These are phyloP conservation scores for Psammodynastes pulverulentus DNA, from an alignment of 2,113 vertebrate species.

Conservation along the genomic window DNA sequence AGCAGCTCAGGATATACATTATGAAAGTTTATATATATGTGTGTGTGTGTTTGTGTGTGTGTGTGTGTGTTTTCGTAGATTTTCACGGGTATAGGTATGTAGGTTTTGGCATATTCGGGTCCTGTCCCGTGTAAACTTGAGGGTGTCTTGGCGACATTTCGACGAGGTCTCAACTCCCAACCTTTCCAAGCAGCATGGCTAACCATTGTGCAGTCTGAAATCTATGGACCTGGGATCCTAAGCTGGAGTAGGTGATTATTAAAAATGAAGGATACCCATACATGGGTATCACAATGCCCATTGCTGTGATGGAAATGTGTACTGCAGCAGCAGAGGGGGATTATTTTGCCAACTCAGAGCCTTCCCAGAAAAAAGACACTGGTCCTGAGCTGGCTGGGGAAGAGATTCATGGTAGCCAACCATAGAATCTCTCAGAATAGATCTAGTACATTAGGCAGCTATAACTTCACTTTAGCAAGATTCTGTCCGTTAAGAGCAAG, in stretches of 20 bases:
- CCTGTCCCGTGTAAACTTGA: too few relatives aligned
- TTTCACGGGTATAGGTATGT: too few relatives aligned
- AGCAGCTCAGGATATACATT: background rate
- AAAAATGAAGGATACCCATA: background rate
- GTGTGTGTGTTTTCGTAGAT: too few relatives aligned
- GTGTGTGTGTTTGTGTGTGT: too few relatives aligned
- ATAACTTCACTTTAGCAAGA: background rate
- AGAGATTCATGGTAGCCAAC: background rate
- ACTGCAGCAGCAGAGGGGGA: background rate
- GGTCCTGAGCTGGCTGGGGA: background rate
- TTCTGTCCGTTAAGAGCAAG: background rate
- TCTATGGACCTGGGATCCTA: background rate
- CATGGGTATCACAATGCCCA: background rate
- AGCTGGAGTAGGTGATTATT: background rate
- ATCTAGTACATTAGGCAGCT: background rate
- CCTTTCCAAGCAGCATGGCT: background rate
- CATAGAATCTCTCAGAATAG: background rate
- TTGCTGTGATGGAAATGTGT: background rate
- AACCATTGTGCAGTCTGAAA: background rate
- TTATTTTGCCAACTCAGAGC: background rate
- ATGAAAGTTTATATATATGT: background rate
- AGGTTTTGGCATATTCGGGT: too few relatives aligned
- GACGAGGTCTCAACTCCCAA: background rate
- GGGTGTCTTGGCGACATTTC: too few relatives aligned
- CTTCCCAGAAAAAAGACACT: background rate